Conservation (phyloP, 2,888 invertebrate species). For the Peribatodes rhomboidaria region DNA sequence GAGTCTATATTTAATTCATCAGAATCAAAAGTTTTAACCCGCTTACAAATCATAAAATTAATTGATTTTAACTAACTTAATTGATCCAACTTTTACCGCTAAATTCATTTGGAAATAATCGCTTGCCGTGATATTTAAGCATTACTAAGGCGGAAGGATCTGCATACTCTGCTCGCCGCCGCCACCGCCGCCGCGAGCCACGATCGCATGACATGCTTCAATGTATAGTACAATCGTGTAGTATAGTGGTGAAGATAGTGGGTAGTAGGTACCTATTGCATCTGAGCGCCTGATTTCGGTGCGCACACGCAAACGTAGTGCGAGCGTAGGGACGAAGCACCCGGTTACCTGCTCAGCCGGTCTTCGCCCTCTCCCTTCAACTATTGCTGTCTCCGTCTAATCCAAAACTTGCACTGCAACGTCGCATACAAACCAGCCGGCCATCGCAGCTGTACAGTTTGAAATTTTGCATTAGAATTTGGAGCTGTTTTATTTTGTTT, state of each 20-base stretch:
- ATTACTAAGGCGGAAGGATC: conserved; percentile 32
- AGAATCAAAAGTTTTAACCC: conserved; percentile 26
- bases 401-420: conserved; percentile 59
- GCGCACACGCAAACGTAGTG: conserved; percentile 50
- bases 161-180: conserved; percentile 19
- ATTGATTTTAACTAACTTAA: conserved; percentile 39
- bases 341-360: conserved; percentile 71
- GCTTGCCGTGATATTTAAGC: conserved; percentile 25
- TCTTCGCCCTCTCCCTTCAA: conserved; percentile 55
- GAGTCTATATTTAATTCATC: conserved; percentile 24
- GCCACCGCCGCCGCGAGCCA: conserved; percentile 21
- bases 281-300: conserved; percentile 70
- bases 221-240: neutral
- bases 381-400: conserved; percentile 54
- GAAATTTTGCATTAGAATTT: conserved; percentile 35
- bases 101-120: conserved; percentile 38
- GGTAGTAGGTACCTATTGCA: too few relatives aligned
- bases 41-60: conserved; percentile 36
- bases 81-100: conserved; percentile 37
- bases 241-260: conserved; percentile 18
- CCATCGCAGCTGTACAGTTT: conserved; percentile 42
- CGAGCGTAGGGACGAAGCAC: conserved; percentile 50
- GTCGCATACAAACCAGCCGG: conserved; percentile 50
- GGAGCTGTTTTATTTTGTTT: conserved; percentile 17
- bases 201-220: neutral